phyloP scores from a whole-genome alignment of 23 tunicate species.

The Clavelina lepadiformis region DNA sequence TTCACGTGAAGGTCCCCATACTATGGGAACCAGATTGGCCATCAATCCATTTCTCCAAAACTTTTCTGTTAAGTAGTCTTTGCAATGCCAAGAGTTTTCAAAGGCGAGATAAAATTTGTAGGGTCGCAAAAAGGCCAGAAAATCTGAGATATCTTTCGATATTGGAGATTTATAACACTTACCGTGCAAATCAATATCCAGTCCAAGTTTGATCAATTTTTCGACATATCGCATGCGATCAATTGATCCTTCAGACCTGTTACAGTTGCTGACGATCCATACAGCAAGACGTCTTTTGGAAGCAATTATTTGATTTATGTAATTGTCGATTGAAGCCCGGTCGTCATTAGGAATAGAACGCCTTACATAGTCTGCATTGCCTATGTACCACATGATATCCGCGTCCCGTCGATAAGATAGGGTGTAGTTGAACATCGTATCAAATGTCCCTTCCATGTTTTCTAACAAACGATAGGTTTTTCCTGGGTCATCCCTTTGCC shows the following conservation, averaged over 20 bases:
- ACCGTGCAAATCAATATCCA: constrained; percentile 44
- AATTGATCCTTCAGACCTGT: constrained; percentile 50
- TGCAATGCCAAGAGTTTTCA: constrained; percentile 76
- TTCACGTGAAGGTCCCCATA: constrained; percentile 63
- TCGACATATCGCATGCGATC: constrained; percentile 19
- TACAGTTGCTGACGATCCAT: constrained; percentile 63
- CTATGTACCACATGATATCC: constrained; percentile 41
- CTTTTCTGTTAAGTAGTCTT: constrained; percentile 74
- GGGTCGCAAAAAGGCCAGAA: constrained; percentile 30
- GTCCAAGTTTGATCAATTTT: constrained; percentile 31
- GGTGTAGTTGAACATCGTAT: constrained; percentile 66
- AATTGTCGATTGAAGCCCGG: constrained; percentile 1
- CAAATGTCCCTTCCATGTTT: constrained; percentile 32
- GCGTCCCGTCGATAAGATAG: constrained; percentile 48
- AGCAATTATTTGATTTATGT: constrained; percentile 24
- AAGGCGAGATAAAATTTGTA: constrained; percentile 76
- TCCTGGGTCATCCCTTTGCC: constrained; percentile 70
- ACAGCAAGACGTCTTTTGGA: constrained; percentile 54
- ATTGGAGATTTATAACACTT: constrained; percentile 26
- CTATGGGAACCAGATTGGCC: constrained; percentile 49
- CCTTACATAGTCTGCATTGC: constrained; percentile 19
- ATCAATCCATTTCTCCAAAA: constrained; percentile 53
- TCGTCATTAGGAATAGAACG: constrained; percentile 5
- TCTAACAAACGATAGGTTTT: constrained; percentile 41
- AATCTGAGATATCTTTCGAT: constrained; percentile 20